Percentiles rank a stretch among this genome's conserved stretches.
These are phyloP conservation scores for Ectemnius continuus DNA, from an alignment of 2,888 invertebrate genomes.

Conservation along the genomic window DNA sequence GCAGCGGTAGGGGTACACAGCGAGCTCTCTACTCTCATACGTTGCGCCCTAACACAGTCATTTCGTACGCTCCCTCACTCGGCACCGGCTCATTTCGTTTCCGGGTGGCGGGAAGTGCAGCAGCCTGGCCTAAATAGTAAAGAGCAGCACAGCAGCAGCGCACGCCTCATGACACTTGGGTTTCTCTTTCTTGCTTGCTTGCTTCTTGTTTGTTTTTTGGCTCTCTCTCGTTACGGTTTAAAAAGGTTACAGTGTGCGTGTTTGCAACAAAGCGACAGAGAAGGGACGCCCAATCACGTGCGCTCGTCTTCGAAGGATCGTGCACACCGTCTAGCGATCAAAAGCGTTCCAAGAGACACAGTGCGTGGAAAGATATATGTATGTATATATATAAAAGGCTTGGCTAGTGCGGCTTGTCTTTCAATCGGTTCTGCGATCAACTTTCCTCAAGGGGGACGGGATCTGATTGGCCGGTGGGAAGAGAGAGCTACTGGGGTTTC, in stretches of 20 bases:
- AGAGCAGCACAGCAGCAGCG: slow-evolving; percentile 30
- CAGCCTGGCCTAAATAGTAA: slow-evolving; percentile 38
- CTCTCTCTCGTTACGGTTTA: slow-evolving; percentile 43
- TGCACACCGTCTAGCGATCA: slow-evolving; percentile 74
- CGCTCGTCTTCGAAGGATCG: slow-evolving; percentile 69
- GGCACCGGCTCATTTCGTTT: slow-evolving; percentile 40
- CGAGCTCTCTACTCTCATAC: slow-evolving; percentile 61
- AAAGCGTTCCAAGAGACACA: slow-evolving; percentile 59
- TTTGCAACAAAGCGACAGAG: slow-evolving; percentile 76
- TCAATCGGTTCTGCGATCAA: too few species aligned
- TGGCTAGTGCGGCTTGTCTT: slow-evolving; percentile 26
- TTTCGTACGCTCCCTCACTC: slow-evolving; percentile 32
- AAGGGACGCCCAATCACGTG: slow-evolving; percentile 78
- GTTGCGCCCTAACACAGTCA: slow-evolving; percentile 55
- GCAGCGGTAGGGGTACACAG: slow-evolving; percentile 52
- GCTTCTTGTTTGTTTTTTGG: too few species aligned
- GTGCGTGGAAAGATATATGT: slow-evolving; percentile 45
- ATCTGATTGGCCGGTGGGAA: neutral
- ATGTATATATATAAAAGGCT: slow-evolving; percentile 22
- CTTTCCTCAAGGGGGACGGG: neutral
- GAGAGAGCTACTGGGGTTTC: neutral
- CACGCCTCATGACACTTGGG: too few species aligned
- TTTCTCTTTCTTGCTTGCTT: too few species aligned
- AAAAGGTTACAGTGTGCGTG: slow-evolving; percentile 60
- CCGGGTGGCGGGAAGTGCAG: slow-evolving; percentile 19